Conservation (phyloP, 2,113 vertebrate species). For the Trematomus loennbergii region DNA sequence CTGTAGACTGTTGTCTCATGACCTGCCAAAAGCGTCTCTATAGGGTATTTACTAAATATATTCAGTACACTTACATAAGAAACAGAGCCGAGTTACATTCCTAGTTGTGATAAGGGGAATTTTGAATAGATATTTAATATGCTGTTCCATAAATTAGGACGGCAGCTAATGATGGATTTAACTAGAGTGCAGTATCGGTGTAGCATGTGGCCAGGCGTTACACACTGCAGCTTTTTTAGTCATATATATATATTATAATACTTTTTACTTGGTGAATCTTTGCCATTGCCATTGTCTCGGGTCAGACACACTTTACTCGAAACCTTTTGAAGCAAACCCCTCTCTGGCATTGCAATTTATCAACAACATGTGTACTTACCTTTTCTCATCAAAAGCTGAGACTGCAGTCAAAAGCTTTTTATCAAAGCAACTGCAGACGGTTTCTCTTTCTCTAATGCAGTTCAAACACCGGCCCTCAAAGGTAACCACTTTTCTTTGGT, state of each 20-base stretch:
- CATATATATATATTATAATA: not conserved
- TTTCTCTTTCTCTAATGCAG: not conserved
- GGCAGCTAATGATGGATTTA: not conserved
- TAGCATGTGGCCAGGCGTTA: too few relatives aligned
- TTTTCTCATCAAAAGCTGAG: slow-evolving; percentile 19
- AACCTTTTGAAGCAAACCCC: not conserved
- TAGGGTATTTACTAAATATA: slow-evolving; percentile 19
- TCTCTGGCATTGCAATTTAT: slow-evolving; percentile 14
- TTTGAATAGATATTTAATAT: not conserved
- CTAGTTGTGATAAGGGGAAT: not conserved
- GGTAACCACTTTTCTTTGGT: slow-evolving; percentile 9
- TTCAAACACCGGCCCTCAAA: slow-evolving; percentile 14
- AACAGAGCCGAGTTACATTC: not conserved
- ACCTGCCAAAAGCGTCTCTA: slow-evolving; percentile 12
- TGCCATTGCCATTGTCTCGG: not conserved
- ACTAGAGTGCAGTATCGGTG: too few relatives aligned
- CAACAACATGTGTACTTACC: slow-evolving; percentile 19
- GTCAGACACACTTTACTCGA: not conserved
- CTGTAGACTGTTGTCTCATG: slow-evolving; percentile 11
- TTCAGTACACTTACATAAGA: slow-evolving; percentile 30
- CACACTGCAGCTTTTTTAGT: not conserved
- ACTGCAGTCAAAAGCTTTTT: slow-evolving; percentile 4
- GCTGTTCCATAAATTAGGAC: not conserved
- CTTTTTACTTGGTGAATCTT: not conserved
- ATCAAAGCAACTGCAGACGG: slow-evolving; percentile 2